A percentile compares a stretch with the other conserved stretches of the same genome.
Evolutionary conservation across 2,797 vertebrate species (phyloP).

Genomic region (Anguilla obscura): DNA sequence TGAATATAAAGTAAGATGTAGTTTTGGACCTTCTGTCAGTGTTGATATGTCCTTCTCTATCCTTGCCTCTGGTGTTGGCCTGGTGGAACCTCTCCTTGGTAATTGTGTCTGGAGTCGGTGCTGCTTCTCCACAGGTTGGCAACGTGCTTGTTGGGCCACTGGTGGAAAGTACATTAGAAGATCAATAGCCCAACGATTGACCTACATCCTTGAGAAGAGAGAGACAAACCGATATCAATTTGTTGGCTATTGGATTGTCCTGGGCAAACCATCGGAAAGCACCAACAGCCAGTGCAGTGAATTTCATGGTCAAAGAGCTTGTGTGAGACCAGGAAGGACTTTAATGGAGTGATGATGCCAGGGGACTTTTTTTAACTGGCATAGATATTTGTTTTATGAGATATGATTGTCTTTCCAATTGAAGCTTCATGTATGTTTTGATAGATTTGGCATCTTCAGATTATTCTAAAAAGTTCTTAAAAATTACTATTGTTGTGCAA

Average conservation of each 20-base stretch:
- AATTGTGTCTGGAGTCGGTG: slow-evolving; percentile 23
- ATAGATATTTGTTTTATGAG: slow-evolving; percentile 1
- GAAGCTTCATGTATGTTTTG: not conserved
- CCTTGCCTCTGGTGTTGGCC: not conserved
- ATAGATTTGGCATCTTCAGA: not conserved
- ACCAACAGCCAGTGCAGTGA: not conserved
- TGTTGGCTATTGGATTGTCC: slow-evolving; percentile 37
- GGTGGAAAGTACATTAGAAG: slow-evolving; percentile 72
- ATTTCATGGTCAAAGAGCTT: slow-evolving; percentile 24
- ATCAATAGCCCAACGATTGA: slow-evolving; percentile 73
- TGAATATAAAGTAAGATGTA: not conserved
- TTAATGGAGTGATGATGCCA: not conserved
- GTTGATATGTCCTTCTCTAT: not conserved
- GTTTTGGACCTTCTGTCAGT: not conserved
- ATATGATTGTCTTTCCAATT: slow-evolving; percentile 4
- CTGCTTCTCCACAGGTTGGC: not conserved
- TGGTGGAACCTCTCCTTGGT: not conserved
- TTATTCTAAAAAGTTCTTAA: not conserved
- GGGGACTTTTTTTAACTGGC: not conserved
- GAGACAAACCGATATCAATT: slow-evolving; percentile 31
- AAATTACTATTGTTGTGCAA: not conserved
- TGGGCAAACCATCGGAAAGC: slow-evolving; percentile 13
- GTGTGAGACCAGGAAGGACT: not conserved
- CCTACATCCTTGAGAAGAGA: slow-evolving; percentile 61
- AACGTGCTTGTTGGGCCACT: slow-evolving; percentile 22